Evolutionary conservation across 2,888 invertebrate species (phyloP).

Genomic region (Zygogramma bicolorata): DNA sequence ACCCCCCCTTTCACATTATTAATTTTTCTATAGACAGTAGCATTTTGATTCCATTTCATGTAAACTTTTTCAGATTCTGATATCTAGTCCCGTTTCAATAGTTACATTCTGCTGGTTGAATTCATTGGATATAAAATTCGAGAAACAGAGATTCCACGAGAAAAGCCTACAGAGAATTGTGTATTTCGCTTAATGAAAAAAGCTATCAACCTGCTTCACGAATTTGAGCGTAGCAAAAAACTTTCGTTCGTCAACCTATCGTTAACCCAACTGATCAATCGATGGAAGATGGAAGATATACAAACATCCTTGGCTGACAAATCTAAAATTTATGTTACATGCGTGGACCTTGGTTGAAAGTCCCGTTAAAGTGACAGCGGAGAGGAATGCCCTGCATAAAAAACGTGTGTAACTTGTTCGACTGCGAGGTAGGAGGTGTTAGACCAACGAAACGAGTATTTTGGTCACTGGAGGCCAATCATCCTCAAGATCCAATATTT

Average conservation of each 20-base stretch:
- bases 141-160: too few species aligned
- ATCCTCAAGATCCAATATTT: too few species aligned
- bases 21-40: too few species aligned
- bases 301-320: constrained; percentile 38
- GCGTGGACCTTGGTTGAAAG: constrained; percentile 44
- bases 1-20: too few species aligned
- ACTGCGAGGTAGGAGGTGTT: constrained; percentile 16
- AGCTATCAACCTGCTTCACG: not conserved
- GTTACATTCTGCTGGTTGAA: too few species aligned
- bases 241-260: not conserved
- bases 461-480: too few species aligned
- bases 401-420: constrained; percentile 30
- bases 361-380: constrained; percentile 43
- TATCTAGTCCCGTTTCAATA: too few species aligned
- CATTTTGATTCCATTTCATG: too few species aligned
- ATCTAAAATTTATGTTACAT: constrained; percentile 36
- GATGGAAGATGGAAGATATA: constrained; percentile 17
- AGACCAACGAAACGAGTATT: not conserved
- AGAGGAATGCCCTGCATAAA: constrained; percentile 36
- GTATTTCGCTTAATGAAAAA: not conserved
- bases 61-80: too few species aligned
- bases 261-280: not conserved
- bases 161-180: not conserved
- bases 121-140: too few species aligned
- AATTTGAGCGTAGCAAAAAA: not conserved